These are phyloP conservation scores for Diaperis boleti DNA, from an alignment of 2,888 invertebrate species.

Conservation along the genomic window DNA sequence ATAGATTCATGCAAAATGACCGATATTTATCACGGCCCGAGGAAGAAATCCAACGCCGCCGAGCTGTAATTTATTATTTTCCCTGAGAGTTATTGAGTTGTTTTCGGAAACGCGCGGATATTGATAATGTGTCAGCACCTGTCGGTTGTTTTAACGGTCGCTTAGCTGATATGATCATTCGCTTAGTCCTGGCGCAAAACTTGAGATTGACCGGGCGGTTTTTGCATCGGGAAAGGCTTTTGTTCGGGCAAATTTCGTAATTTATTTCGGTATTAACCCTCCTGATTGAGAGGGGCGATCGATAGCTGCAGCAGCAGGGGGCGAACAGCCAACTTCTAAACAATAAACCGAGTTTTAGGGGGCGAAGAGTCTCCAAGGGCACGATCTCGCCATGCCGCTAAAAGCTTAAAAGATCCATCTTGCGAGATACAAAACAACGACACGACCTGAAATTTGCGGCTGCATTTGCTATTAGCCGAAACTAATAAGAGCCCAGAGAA, in stretches of 20 bases:
- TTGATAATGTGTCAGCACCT: slow-evolving; percentile 22
- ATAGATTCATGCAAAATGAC: slow-evolving; percentile 39
- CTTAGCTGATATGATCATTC: too few relatives aligned
- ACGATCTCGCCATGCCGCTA: too few relatives aligned
- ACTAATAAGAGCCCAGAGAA: not conserved
- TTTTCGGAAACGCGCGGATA: slow-evolving; percentile 21
- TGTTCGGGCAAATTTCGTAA: slow-evolving; percentile 17
- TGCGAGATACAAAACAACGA: not conserved
- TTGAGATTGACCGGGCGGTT: too few relatives aligned
- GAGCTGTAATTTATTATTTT: slow-evolving; percentile 13
- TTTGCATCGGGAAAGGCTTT: not conserved
- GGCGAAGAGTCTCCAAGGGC: not conserved
- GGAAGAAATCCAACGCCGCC: slow-evolving; percentile 3
- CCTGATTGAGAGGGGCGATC: slow-evolving; percentile 19
- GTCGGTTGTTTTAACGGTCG: slow-evolving; percentile 13
- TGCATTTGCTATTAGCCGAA: not conserved
- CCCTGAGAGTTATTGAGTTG: slow-evolving; percentile 17
- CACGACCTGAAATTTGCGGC: not conserved
- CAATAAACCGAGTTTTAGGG: slow-evolving; percentile 15
- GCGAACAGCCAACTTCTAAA: slow-evolving; percentile 7
- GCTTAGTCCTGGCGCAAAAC: too few relatives aligned
- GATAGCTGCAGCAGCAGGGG: slow-evolving; percentile 9
- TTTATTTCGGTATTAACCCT: slow-evolving; percentile 23
- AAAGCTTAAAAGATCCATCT: not conserved
- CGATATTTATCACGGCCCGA: slow-evolving; percentile 11